Percentiles rank a stretch among this genome's conserved stretches.
These are phyloP conservation scores for Tor tambroides DNA, from an alignment of 2,113 vertebrate genomes.

Conservation along the genomic window DNA sequence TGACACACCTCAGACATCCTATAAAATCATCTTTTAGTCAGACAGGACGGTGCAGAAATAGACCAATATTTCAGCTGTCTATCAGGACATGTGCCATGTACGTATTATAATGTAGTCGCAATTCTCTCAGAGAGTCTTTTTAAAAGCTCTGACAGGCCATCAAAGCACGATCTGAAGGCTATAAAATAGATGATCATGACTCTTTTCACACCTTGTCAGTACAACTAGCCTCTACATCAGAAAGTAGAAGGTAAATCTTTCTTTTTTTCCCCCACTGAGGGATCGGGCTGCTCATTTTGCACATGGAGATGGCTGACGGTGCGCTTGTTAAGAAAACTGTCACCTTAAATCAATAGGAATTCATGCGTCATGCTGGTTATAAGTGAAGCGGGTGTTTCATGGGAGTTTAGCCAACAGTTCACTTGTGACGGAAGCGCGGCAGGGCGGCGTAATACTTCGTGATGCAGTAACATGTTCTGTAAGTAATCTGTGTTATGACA, in stretches of 20 bases:
- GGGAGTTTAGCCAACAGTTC: conserved; percentile 34
- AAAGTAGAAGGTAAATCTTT: conserved; percentile 7
- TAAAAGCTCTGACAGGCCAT: no score
- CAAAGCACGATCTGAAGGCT: no score
- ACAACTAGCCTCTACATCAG: no score
- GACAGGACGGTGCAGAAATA: no score
- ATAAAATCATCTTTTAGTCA: no score
- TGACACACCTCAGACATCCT: no score
- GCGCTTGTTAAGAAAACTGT: conserved; percentile 48
- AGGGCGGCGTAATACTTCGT: background rate
- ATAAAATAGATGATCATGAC: no score
- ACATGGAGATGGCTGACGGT: conserved; percentile 45
- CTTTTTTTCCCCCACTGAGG: conserved; percentile 45
- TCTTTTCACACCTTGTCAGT: no score
- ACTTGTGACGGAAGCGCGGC: conserved; percentile 33
- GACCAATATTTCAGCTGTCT: no score
- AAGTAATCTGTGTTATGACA: background rate
- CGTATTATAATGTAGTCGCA: no score
- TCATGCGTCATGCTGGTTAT: conserved; percentile 49
- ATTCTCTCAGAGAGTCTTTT: no score
- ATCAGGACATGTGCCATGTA: no score
- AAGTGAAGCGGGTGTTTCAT: conserved; percentile 33
- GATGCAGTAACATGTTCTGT: background rate
- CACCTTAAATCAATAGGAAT: conserved; percentile 42
- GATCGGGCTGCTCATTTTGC: conserved; percentile 46